Base-by-base conservation (phyloP, 1,140 invertebrate species). In the Odontomachus brunneus region DNA sequence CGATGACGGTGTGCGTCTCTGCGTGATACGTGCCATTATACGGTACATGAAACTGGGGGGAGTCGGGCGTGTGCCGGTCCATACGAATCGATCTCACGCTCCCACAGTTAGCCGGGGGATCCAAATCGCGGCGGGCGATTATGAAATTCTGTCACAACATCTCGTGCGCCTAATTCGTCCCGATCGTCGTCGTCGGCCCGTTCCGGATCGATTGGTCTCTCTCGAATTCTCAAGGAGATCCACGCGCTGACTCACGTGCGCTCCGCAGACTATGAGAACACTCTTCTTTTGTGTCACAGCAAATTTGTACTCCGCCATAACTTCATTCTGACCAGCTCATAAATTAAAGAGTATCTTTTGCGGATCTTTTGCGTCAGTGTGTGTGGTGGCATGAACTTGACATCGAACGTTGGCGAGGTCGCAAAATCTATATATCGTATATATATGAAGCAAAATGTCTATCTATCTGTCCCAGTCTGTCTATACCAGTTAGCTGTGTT, bases 121-220 rank as follows among this genome's bases (percentile, higher is more conserved):
- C 60, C 26, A 84, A 88, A 87, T 89, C 85, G 82, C 60, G 78
- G 33, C 22, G 67, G 57, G 62, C 85, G 86, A 83, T 91, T 91
- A 88, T 84, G 86, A 90, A 91, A 92, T 85, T 84, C 82, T 89
- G 87, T 89, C 87, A 92, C 84, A 91, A 88, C 87, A 89, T 86
- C 75, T 73, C 60, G 80, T 69, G 51, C 71, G 63, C 65, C 62
- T 90, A 88, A 91, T 90, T 86, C 86, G 84, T 87, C 38, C 83
- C 57, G 84, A 90, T 83, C 62, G 72, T 48, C 83, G 72, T 81
- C 62, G 72, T 38, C 83, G 72, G 65, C 78, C 29, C n/a, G 53
- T 57, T 60, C 29, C 24, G 33, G 44, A 76, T 62, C 76, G 85
- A 88, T 88, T 51, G 85, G 17, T 49, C 44, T 83, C 44, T 83